Percentiles rank a stretch among this genome's conserved stretches.
Conservation (phyloP, 2,888 invertebrate genomes). For the Pedicia rivosa region DNA sequence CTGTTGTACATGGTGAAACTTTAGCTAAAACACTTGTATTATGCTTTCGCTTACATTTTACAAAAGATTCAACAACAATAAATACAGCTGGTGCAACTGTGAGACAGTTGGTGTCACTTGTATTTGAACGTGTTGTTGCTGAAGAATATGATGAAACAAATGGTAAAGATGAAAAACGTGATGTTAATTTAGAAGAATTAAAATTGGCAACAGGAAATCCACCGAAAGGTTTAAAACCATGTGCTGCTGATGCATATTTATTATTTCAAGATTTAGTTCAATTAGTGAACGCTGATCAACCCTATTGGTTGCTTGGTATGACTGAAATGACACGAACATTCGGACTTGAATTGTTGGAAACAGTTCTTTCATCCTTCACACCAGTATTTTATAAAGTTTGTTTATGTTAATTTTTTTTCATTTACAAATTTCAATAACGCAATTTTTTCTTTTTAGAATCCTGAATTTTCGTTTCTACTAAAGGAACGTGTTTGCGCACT, state of each 20-base stretch:
- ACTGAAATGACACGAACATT: conserved; percentile 96
- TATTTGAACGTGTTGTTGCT: conserved; percentile 70
- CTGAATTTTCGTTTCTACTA: conserved; percentile 83
- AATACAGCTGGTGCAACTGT: conserved; percentile 98
- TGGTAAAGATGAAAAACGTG: conserved; percentile 18
- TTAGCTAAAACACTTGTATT: conserved; percentile 83
- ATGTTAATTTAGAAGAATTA: conserved; percentile 61
- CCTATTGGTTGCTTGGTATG: conserved; percentile 89
- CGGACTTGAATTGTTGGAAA: conserved; percentile 87
- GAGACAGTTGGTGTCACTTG: conserved; percentile 81
- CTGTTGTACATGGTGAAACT: conserved; percentile 85
- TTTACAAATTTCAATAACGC: neutral
- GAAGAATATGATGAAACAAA: conserved; percentile 32
- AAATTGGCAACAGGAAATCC: conserved; percentile 59
- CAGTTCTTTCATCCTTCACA: conserved; percentile 75
- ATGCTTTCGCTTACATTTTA: conserved; percentile 92
- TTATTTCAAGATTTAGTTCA: conserved; percentile 93
- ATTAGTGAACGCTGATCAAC: conserved; percentile 90
- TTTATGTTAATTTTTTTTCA: neutral
- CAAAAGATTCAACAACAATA: conserved; percentile 85
- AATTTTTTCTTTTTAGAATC: conserved; percentile 46
- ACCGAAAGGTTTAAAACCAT: conserved; percentile 69
- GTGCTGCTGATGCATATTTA: conserved; percentile 87
- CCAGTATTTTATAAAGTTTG: conserved; percentile 66
- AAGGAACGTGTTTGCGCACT: conserved; percentile 96